These are phyloP conservation scores for Bombyx huttoni DNA, from an alignment of 2,888 invertebrate genomes.

Conservation along the genomic window DNA sequence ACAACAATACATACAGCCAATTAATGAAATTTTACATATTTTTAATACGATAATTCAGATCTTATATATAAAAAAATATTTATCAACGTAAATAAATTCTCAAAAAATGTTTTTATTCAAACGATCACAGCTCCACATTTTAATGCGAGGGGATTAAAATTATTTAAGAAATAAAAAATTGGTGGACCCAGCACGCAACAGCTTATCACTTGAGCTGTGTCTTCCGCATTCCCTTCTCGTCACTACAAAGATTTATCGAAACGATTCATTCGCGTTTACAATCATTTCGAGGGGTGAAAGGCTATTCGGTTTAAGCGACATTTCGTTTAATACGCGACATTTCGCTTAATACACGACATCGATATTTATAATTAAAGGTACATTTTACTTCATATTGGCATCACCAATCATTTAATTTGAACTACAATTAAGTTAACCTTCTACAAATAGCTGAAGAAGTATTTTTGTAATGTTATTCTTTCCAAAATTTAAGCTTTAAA, in stretches of 20 bases:
- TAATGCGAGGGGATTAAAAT: not conserved
- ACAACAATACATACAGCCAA: not conserved
- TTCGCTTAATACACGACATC: too few relatives aligned
- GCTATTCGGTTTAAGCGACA: too few relatives aligned
- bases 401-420: too few relatives aligned
- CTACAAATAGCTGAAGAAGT: too few relatives aligned
- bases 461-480: too few relatives aligned
- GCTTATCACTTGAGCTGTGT: conserved; percentile 22
- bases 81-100: conserved; percentile 35
- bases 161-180: conserved; percentile 7
- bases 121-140: conserved; percentile 13
- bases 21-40: not conserved
- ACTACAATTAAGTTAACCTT: too few relatives aligned
- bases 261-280: not conserved
- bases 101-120: conserved; percentile 14
- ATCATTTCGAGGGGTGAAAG: not conserved
- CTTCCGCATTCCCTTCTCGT: conserved; percentile 50
- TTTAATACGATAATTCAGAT: conserved; percentile 15
- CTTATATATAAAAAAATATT: conserved; percentile 14
- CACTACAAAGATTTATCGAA: conserved; percentile 15
- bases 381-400: too few relatives aligned
- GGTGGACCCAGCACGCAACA: conserved; percentile 35
- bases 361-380: too few relatives aligned
- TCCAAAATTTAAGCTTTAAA: too few relatives aligned
- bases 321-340: too few relatives aligned